A percentile compares a stretch with the other conserved stretches of the same genome.
phyloP scores from a whole-genome alignment of 1,140 invertebrate species.

The Aphidius ervi region DNA sequence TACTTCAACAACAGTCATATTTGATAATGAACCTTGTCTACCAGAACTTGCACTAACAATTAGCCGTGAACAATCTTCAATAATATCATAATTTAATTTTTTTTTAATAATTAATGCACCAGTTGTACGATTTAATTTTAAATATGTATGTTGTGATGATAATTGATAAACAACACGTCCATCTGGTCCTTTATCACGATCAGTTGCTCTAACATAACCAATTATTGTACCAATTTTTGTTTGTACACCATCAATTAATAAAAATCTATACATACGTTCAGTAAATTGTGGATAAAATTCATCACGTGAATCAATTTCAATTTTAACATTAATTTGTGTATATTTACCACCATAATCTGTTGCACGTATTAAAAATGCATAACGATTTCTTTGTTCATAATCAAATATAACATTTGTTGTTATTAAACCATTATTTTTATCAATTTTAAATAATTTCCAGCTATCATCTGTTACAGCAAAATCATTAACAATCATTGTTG shows the following conservation, averaged over 20 bases:
- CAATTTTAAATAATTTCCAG: constrained; percentile 78
- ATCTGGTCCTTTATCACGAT: constrained; percentile 86
- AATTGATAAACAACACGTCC: constrained; percentile 87
- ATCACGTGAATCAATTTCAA: constrained; percentile 86
- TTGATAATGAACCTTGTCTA: constrained; percentile 75
- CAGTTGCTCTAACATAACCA: constrained; percentile 83
- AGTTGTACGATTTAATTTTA: constrained; percentile 87
- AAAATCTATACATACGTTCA: constrained; percentile 81
- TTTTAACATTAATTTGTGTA: constrained; percentile 71
- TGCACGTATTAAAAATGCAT: constrained; percentile 78
- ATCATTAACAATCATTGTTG: too few relatives aligned
- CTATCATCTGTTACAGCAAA: constrained; percentile 62
- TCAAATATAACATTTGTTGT: constrained; percentile 79
- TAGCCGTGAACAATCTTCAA: constrained; percentile 63
- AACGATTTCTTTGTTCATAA: constrained; percentile 78
- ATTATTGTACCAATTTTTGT: constrained; percentile 72
- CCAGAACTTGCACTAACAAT: constrained; percentile 85
- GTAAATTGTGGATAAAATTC: constrained; percentile 91
- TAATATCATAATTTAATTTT: constrained; percentile 63
- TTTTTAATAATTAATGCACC: constrained; percentile 81
- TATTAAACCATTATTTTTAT: constrained; percentile 68
- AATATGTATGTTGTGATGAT: constrained; percentile 77
- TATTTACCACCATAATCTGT: constrained; percentile 77
- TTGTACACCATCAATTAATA: constrained; percentile 64
- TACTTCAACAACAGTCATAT: constrained; percentile 83